Percentiles rank a stretch among this genome's conserved stretches.
These are phyloP conservation scores for Scaptodrosophila latifasciaeformis DNA, from an alignment of 2,888 invertebrate genomes.

Conservation along the genomic window DNA sequence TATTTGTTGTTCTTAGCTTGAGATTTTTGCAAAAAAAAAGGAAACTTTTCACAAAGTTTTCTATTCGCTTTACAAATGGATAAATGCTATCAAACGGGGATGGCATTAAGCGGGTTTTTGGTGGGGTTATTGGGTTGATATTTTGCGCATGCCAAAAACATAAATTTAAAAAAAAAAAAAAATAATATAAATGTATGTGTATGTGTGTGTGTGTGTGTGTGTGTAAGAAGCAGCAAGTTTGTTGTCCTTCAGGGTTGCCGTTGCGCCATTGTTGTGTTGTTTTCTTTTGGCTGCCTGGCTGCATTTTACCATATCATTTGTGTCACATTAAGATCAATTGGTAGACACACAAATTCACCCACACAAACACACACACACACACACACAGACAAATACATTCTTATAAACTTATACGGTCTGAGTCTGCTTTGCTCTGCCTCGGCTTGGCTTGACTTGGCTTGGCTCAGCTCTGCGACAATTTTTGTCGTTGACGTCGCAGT, in stretches of 20 bases:
- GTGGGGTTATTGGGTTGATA: neutral
- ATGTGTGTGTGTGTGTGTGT: no score
- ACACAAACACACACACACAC: neutral
- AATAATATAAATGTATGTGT: conserved; percentile 59
- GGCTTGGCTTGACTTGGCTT: neutral
- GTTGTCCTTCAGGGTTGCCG: conserved; percentile 31
- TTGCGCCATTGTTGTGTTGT: conserved; percentile 47
- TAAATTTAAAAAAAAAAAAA: no score
- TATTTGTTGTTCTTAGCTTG: conserved; percentile 40
- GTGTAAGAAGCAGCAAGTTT: neutral
- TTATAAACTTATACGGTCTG: conserved; percentile 12
- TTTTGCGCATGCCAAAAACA: conserved; percentile 47
- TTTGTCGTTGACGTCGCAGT: conserved; percentile 16
- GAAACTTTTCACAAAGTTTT: no score
- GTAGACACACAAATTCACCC: conserved; percentile 55
- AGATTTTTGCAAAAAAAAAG: conserved; percentile 37
- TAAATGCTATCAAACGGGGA: no score
- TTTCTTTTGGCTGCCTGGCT: conserved; percentile 30
- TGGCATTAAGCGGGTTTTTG: conserved; percentile 13
- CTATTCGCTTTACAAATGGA: conserved; percentile 47
- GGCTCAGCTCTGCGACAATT: no score
- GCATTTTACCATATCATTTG: conserved; percentile 71
- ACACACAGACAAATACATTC: conserved; percentile 5
- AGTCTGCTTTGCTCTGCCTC: neutral
- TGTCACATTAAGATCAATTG: conserved; percentile 74